These are phyloP conservation scores for Borostomias antarcticus DNA, from an alignment of 2,797 vertebrate genomes.

Conservation along the genomic window DNA sequence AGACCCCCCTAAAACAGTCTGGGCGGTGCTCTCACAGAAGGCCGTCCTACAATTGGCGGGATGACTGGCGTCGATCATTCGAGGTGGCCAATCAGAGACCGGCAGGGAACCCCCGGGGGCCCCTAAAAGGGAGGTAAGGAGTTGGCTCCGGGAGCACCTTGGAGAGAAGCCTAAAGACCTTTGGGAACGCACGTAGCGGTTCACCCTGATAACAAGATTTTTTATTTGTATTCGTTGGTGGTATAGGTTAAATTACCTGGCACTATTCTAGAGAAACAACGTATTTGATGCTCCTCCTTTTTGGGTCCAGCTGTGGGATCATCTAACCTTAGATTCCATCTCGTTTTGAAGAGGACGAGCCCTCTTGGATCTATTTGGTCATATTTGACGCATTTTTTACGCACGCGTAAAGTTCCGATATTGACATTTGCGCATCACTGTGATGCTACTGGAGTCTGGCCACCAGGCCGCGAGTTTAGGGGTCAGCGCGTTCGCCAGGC, in stretches of 20 bases:
- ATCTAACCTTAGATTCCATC: background rate
- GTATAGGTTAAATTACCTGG: background rate
- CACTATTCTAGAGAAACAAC: too few relatives aligned
- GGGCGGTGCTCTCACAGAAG: conserved; percentile 35
- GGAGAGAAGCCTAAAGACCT: conserved; percentile 36
- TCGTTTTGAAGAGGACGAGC: conserved; percentile 5
- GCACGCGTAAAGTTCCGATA: conserved; percentile 1
- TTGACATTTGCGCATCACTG: conserved; percentile 21
- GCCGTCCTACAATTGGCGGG: conserved; percentile 46
- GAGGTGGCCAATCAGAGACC: conserved; percentile 69
- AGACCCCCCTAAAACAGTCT: background rate
- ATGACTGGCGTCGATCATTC: conserved; percentile 63
- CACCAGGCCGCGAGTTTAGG: conserved; percentile 84
- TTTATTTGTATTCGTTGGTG: background rate
- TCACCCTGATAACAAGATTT: background rate
- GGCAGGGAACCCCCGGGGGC: conserved; percentile 56
- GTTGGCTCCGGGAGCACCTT: conserved; percentile 52
- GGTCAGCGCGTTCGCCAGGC: conserved; percentile 79
- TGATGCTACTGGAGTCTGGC: conserved; percentile 85
- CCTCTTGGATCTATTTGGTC: conserved; percentile 7
- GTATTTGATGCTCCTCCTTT: too few relatives aligned
- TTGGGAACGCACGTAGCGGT: conserved; percentile 19
- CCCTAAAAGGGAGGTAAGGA: conserved; percentile 71
- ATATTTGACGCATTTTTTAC: background rate
- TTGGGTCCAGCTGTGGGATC: background rate